Evolutionary conservation across 2,113 vertebrate genomes (phyloP).

Genomic region (Turnix velox): DNA sequence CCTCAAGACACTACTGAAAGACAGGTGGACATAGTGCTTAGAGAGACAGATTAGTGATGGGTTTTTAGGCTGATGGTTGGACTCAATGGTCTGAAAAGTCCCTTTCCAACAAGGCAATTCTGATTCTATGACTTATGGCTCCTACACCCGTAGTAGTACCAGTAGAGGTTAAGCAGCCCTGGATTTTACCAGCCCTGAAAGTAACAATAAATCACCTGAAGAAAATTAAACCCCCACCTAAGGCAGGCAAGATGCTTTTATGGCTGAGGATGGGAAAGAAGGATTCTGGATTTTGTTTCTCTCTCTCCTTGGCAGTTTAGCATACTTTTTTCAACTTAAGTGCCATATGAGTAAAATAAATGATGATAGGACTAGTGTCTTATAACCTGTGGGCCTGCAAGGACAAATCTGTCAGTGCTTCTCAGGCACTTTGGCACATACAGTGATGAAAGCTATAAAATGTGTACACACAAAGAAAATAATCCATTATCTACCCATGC

Average conservation of each 20-base stretch:
- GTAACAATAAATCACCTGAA: neutral
- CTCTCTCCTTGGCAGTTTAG: constrained; percentile 10
- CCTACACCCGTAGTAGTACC: neutral
- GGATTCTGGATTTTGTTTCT: constrained; percentile 27
- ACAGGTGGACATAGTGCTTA: no score
- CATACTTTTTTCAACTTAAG: constrained; percentile 16
- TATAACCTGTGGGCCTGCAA: neutral
- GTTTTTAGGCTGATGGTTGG: no score
- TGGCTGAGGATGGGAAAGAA: neutral
- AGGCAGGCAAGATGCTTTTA: neutral
- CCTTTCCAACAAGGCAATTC: no score
- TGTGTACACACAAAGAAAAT: neutral
- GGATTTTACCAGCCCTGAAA: neutral
- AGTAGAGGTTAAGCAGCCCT: neutral
- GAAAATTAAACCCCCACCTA: neutral
- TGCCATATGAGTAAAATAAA: constrained; percentile 23
- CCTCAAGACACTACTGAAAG: neutral
- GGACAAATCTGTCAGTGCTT: constrained; percentile 5
- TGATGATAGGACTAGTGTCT: neutral
- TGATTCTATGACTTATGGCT: neutral
- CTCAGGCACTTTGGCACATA: constrained; percentile 12
- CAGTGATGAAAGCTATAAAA: neutral
- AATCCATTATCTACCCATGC: neutral
- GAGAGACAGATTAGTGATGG: no score
- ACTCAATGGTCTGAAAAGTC: no score